Base-by-base conservation (phyloP, 1,140 invertebrate genomes). In the Tigriopus japonicus region DNA sequence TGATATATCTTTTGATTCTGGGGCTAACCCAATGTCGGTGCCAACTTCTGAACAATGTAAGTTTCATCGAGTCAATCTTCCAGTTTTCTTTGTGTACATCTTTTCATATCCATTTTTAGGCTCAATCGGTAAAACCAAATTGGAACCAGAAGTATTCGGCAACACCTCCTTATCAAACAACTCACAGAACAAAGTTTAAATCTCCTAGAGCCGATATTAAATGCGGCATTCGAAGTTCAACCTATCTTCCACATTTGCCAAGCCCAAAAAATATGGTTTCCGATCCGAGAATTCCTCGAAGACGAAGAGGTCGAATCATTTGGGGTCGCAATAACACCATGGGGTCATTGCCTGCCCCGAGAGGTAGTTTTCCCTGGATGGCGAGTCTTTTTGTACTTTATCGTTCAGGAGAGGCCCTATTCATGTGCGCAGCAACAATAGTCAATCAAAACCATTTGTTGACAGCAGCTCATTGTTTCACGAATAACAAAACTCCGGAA, bases 331-430 rank as follows among this genome's bases (percentile, higher is more conserved):
- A 56, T 15, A 14, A 54, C 3, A 55, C 43, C 14, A 23, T 24
- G 15, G 59, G 59, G 15, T 23, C 59, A 6, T 23, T 21, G 2
- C 59, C 59, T n/a, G 49, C 59, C 6, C 59, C 59, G 5, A 3
- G 45, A 7, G 59, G 59, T 6, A 61, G 49, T 12, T 61, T 61
- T 55, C 59, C 59, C 3, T 61, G 59, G 59, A 19, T 61, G 17
- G 59, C 52, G 7, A 52, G 42, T 40, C 59, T 61, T 21, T 61
- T 61, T 54, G 43, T 61, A 2, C 43, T 54, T 17, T 54, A 21
- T 17, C 2, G 21, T 10, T 21, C 41, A 13, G 58, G 58, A 14
- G 58, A 60, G 51, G 58, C 58, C 14, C 45, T 52, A 6, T 60
- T 60, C 17, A 60, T 60, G 58, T 60, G 58, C 28, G 58, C 58